phyloP scores from a whole-genome alignment of 23 tunicate genomes.

The Oikopleura dioica region DNA sequence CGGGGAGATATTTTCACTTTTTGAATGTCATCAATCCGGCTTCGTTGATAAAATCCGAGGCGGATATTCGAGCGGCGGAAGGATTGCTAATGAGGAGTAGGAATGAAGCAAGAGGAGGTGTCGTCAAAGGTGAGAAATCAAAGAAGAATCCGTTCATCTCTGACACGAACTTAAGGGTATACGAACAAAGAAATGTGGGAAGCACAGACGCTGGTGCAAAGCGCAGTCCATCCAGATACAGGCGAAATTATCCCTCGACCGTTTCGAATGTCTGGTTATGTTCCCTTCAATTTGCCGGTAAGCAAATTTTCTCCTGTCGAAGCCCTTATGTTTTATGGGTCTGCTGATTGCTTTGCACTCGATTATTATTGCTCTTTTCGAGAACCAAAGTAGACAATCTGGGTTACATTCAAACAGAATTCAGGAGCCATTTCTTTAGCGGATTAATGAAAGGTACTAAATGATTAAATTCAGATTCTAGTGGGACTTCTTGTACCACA shows the following conservation, averaged over 20 bases:
- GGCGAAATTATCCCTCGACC: constrained; percentile 62
- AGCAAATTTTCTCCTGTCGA: no score
- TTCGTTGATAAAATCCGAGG: neutral
- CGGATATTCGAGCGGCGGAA: neutral
- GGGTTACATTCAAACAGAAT: no score
- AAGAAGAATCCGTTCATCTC: constrained; percentile 18
- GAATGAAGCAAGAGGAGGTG: neutral
- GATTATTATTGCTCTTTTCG: no score
- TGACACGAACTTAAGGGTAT: constrained; percentile 14
- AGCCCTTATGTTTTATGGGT: no score
- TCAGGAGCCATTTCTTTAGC: no score
- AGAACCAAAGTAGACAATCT: no score
- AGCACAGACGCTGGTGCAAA: constrained; percentile 53
- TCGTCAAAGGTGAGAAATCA: neutral
- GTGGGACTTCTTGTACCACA: constrained; percentile 68
- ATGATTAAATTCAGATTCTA: no score
- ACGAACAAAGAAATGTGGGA: constrained; percentile 45
- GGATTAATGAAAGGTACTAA: no score
- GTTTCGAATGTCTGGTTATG: constrained; percentile 79
- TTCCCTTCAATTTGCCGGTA: constrained; percentile 79
- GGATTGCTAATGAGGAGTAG: neutral
- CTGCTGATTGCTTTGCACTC: no score
- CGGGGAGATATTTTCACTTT: constrained; percentile 60
- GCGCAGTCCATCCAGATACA: constrained; percentile 78
- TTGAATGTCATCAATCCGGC: constrained; percentile 49